A percentile compares a stretch with the other conserved stretches of the same genome.
phyloP scores from a whole-genome alignment of 1,140 invertebrate genomes.

The Pygmarrhopalites habei region DNA sequence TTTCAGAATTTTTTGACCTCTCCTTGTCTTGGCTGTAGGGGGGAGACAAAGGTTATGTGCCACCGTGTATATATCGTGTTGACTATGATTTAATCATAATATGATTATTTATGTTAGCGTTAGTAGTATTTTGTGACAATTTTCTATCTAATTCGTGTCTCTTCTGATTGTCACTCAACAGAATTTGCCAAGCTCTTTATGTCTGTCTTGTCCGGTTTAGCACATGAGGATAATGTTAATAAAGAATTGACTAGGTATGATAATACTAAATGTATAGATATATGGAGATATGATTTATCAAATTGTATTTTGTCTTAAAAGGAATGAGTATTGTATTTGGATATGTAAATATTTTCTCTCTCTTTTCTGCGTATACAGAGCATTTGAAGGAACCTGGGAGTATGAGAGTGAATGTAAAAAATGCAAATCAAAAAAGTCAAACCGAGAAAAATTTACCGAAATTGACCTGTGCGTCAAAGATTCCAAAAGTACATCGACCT shows the following conservation, averaged over 20 bases:
- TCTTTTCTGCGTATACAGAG: too few relatives aligned
- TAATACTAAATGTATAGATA: too few relatives aligned
- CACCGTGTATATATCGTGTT: too few relatives aligned
- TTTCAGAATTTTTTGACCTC: too few relatives aligned
- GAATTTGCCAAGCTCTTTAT: constrained; percentile 50
- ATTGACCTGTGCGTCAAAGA: constrained; percentile 56
- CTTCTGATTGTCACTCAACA: neutral
- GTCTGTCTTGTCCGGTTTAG: constrained; percentile 53
- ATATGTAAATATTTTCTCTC: too few relatives aligned
- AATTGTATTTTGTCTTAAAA: too few relatives aligned
- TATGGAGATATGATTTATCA: too few relatives aligned
- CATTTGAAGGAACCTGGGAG: constrained; percentile 53
- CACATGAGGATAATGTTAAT: constrained; percentile 43
- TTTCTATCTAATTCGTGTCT: constrained; percentile 50
- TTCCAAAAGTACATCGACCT: constrained; percentile 52
- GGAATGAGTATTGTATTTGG: too few relatives aligned
- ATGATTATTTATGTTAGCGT: constrained; percentile 6
- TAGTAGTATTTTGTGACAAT: too few relatives aligned
- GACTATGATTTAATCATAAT: constrained; percentile 1
- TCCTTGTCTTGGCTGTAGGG: too few relatives aligned
- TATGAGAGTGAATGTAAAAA: constrained; percentile 50
- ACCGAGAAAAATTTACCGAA: constrained; percentile 58
- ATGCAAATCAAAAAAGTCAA: constrained; percentile 52
- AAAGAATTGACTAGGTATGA: constrained; percentile 55
- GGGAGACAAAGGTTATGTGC: too few relatives aligned